Percentiles rank a stretch among this genome's conserved stretches.
Conservation (phyloP, 2,113 vertebrate species). For the Notiomystis cincta region DNA sequence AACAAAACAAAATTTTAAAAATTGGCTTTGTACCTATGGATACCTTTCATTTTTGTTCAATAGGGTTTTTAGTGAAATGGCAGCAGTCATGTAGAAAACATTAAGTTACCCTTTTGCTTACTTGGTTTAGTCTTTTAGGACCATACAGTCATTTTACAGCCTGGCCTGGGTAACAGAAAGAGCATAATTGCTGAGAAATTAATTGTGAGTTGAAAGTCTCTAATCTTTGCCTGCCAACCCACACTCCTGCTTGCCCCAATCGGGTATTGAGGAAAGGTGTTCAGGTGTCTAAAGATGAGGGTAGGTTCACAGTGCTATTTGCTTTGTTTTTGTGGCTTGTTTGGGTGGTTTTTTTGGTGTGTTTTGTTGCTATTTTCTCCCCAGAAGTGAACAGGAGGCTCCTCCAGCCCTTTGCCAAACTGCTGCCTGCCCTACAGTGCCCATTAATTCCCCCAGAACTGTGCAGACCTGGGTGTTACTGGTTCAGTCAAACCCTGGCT, state of each 20-base stretch:
- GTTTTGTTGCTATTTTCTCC: neutral
- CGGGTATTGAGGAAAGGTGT: neutral
- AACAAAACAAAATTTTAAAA: neutral
- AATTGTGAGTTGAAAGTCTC: neutral
- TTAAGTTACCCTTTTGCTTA: neutral
- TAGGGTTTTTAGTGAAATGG: neutral
- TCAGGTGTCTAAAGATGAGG: neutral
- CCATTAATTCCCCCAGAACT: neutral
- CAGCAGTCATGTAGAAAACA: neutral
- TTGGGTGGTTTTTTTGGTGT: neutral
- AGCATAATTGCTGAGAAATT: neutral
- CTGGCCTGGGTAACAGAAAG: neutral
- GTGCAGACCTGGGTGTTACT: accelerated
- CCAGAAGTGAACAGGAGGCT: neutral
- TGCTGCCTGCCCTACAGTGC: accelerated
- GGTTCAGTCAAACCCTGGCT: accelerated
- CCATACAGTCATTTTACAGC: neutral
- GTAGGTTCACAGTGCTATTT: neutral
- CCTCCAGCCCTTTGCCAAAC: neutral
- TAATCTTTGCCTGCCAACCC: neutral
- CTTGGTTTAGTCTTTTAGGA: neutral
- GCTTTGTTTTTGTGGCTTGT: neutral
- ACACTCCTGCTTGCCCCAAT: neutral
- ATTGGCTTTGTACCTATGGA: neutral
- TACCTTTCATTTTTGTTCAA: neutral